A percentile compares a stretch with the other conserved stretches of the same genome.
Conservation (phyloP, 2,888 invertebrate species). For the Lomographa bimaculata region DNA sequence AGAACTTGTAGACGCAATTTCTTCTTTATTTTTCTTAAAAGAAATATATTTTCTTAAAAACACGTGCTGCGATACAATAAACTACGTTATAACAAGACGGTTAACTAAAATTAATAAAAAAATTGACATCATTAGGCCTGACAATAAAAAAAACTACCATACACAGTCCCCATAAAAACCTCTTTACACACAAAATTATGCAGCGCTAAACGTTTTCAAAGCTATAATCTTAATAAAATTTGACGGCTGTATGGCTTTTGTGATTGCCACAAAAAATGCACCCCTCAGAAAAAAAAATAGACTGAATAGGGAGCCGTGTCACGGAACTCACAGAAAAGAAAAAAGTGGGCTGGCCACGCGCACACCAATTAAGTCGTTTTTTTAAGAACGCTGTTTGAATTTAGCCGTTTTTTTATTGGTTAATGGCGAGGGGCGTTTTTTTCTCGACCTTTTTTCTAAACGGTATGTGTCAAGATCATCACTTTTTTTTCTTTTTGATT, state of each 20-base stretch:
- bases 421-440: constrained; percentile 70
- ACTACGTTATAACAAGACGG: too few relatives aligned
- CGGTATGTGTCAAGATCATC: constrained; percentile 64
- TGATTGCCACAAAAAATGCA: constrained; percentile 75
- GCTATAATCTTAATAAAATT: constrained; percentile 68
- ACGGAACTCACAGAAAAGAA: constrained; percentile 46
- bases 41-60: too few relatives aligned
- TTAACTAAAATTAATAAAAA: too few relatives aligned
- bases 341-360: constrained; percentile 72
- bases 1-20: too few relatives aligned
- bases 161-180: too few relatives aligned
- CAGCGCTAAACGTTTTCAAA: constrained; percentile 53
- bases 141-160: too few relatives aligned
- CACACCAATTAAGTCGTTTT: constrained; percentile 72
- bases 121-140: too few relatives aligned
- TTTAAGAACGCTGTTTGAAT: constrained; percentile 52
- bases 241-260: constrained; percentile 50
- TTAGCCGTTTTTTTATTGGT: constrained; percentile 71
- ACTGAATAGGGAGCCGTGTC: constrained; percentile 42
- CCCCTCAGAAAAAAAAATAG: constrained; percentile 53
- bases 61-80: too few relatives aligned
- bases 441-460: constrained; percentile 50
- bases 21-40: too few relatives aligned
- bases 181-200: constrained; percentile 42
- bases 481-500: constrained; percentile 49